Percentiles rank a stretch among this genome's conserved stretches.
Evolutionary conservation across 2,113 vertebrate species (phyloP).

Genomic region (Rhynchomys soricoides): DNA sequence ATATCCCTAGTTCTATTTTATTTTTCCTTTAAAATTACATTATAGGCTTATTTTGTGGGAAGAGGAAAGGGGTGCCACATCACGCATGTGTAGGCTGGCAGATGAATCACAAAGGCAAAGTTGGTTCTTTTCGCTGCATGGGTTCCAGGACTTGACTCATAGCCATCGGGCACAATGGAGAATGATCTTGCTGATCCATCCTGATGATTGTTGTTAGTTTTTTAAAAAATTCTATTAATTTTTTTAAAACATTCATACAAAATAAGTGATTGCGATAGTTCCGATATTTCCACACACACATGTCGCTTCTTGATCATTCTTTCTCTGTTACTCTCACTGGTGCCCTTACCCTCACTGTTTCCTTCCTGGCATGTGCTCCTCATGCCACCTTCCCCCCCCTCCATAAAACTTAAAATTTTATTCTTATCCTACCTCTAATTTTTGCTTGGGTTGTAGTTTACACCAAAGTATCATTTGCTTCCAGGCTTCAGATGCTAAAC

Average conservation of each 20-base stretch:
- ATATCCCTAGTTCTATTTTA: background rate
- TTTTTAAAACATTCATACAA: background rate
- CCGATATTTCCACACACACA: background rate
- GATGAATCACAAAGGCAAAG: background rate
- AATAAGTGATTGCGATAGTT: background rate
- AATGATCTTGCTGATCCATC: background rate
- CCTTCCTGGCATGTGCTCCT: background rate
- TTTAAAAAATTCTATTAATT: background rate
- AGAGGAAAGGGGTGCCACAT: background rate
- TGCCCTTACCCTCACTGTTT: background rate
- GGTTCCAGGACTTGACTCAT: background rate
- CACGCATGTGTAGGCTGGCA: too few relatives aligned
- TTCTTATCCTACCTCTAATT: background rate
- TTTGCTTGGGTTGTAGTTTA: background rate
- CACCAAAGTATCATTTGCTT: background rate
- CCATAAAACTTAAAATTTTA: constrained; percentile 11
- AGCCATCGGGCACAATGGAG: background rate
- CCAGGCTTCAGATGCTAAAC: background rate
- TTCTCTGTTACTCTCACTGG: background rate
- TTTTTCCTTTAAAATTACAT: background rate
- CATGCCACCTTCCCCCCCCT: background rate
- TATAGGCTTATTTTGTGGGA: background rate
- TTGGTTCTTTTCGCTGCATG: background rate
- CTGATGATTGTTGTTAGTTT: background rate
- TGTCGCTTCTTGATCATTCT: background rate